Percentiles rank a stretch among this genome's conserved stretches.
Conservation (phyloP, 2,113 vertebrate genomes). For the Oryzias woworae region DNA sequence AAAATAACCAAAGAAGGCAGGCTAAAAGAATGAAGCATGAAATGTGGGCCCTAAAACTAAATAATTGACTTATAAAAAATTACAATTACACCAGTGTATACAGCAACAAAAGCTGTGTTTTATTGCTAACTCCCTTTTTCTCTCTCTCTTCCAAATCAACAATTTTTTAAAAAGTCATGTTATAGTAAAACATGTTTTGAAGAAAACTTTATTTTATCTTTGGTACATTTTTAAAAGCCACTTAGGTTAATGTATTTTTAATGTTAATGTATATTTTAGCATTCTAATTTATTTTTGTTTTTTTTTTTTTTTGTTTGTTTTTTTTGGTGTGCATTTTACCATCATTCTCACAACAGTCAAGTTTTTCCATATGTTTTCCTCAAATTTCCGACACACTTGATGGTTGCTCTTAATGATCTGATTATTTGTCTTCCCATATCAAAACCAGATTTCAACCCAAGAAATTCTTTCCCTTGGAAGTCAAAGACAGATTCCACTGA, state of each 20-base stretch:
- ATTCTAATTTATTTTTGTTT: constrained; percentile 36
- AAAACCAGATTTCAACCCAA: constrained; percentile 68
- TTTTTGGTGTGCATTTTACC: constrained; percentile 10
- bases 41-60: not conserved
- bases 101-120: not conserved
- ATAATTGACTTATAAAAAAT: not conserved
- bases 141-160: not conserved
- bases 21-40: constrained; percentile 1
- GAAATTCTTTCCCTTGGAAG: constrained; percentile 63
- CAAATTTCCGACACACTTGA: constrained; percentile 72
- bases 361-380: constrained; percentile 67
- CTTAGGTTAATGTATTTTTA: not conserved
- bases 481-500: constrained; percentile 52
- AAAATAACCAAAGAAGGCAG: not conserved
- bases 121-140: too few relatives aligned
- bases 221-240: not conserved
- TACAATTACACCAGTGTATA: not conserved
- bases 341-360: constrained; percentile 45
- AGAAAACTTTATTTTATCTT: constrained; percentile 6
- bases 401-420: constrained; percentile 67
- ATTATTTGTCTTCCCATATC: constrained; percentile 75
- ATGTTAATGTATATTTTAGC: too few relatives aligned
- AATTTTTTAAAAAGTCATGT: not conserved
- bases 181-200: not conserved
- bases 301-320: constrained; percentile 18